These are phyloP conservation scores for Ambastaia sidthimunki DNA, from an alignment of 2,797 vertebrate genomes.

Conservation along the genomic window DNA sequence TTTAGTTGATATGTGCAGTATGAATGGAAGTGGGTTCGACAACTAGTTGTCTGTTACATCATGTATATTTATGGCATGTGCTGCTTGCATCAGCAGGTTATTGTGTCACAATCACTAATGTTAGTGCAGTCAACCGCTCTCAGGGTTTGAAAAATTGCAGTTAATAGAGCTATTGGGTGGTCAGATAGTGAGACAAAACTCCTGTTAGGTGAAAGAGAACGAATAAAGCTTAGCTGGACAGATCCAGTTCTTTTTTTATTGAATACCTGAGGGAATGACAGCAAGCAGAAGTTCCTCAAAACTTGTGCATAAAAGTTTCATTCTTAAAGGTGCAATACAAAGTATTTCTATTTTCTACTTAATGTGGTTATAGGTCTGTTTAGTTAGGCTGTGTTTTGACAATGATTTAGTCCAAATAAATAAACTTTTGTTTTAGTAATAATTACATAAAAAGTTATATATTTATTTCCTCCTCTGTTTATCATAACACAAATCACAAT, in stretches of 20 bases:
- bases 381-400: too few species aligned
- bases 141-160: not conserved
- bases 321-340: too few species aligned
- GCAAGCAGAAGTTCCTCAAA: not conserved
- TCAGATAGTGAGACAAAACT: not conserved
- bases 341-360: too few species aligned
- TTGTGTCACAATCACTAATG: conserved; percentile 1
- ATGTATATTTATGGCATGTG: not conserved
- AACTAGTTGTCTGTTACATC: not conserved
- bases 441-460: too few species aligned
- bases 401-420: too few species aligned
- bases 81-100: not conserved
- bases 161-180: not conserved
- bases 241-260: too few species aligned
- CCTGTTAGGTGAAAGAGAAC: not conserved
- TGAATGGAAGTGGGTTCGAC: not conserved
- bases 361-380: too few species aligned
- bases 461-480: not conserved
- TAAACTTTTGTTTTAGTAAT: too few species aligned
- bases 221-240: not conserved
- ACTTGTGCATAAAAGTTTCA: not conserved
- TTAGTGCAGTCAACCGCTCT: not conserved
- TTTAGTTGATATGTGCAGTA: not conserved
- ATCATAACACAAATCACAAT: conserved; percentile 1
- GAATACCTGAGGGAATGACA: not conserved